Evolutionary conservation across 2,888 invertebrate species (phyloP).

Genomic region (Scaptomyza reducta): DNA sequence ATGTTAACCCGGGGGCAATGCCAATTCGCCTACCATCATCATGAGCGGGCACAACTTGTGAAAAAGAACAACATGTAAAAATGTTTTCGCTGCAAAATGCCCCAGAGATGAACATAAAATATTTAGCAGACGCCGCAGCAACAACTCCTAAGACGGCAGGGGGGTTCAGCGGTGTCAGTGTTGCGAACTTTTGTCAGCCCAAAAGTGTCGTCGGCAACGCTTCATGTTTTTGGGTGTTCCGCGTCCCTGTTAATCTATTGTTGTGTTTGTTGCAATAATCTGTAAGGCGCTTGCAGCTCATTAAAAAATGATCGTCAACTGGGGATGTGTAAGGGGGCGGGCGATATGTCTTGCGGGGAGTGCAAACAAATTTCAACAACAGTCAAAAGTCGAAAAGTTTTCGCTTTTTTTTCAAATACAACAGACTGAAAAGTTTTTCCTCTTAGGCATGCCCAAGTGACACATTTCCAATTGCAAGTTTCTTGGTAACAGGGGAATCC

Average conservation of each 20-base stretch:
- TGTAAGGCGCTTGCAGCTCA: conserved; percentile 47
- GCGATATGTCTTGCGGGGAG: not conserved
- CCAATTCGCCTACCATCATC: conserved; percentile 64
- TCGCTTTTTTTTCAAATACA: conserved; percentile 38
- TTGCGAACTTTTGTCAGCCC: conserved; percentile 35
- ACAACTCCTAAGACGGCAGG: not conserved
- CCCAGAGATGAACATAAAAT: conserved; percentile 83
- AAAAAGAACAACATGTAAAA: conserved; percentile 59
- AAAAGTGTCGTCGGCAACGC: conserved; percentile 37
- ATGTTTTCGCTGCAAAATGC: conserved; percentile 72
- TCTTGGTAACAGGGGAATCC: conserved; percentile 16
- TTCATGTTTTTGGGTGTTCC: conserved; percentile 43
- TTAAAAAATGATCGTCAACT: conserved; percentile 66
- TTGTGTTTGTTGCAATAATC: conserved; percentile 63
- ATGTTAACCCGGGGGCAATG: conserved; percentile 63
- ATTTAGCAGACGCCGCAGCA: conserved; percentile 77
- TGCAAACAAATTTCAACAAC: conserved; percentile 41
- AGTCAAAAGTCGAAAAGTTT: conserved; percentile 37
- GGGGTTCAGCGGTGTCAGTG: not conserved
- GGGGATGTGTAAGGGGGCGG: conserved; percentile 9
- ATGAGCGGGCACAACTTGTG: conserved; percentile 60
- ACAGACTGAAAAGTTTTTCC: conserved; percentile 36
- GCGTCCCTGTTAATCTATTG: conserved; percentile 69
- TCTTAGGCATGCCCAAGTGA: conserved; percentile 59
- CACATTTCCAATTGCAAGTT: conserved; percentile 69